Evolutionary conservation across 2,888 invertebrate genomes (phyloP).

Genomic region (Polydesmus complanatus): DNA sequence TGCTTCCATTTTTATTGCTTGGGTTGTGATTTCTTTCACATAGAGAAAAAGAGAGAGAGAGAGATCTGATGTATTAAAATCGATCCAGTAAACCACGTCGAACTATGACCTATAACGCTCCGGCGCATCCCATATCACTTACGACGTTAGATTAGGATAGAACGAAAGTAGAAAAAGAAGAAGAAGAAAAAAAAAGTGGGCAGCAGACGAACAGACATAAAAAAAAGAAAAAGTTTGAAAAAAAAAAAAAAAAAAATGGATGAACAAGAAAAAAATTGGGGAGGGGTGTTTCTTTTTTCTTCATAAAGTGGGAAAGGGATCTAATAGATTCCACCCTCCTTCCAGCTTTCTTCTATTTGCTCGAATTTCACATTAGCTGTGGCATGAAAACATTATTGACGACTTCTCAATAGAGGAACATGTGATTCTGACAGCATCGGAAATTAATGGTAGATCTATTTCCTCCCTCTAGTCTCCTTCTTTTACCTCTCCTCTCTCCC

Average conservation of each 20-base stretch:
- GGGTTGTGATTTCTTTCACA: neutral
- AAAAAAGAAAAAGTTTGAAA: neutral
- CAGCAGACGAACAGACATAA: no score
- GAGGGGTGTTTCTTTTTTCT: neutral
- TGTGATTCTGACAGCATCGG: slow-evolving; percentile 13
- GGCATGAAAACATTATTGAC: slow-evolving; percentile 15
- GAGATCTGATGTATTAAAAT: no score
- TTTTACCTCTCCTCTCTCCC: neutral
- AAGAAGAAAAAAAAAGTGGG: neutral
- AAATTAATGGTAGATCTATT: slow-evolving; percentile 9
- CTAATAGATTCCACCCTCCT: neutral
- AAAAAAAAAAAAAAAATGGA: neutral
- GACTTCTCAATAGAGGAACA: slow-evolving; percentile 14
- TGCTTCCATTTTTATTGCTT: neutral
- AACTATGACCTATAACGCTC: neutral
- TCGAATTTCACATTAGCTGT: slow-evolving; percentile 12
- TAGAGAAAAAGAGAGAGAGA: no score
- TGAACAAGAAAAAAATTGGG: neutral
- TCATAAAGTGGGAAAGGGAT: neutral
- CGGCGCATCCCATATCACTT: neutral
- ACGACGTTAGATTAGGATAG: neutral
- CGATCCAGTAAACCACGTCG: neutral
- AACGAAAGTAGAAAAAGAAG: neutral
- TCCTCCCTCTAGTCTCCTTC: neutral
- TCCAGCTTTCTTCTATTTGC: slow-evolving; percentile 1